These are phyloP conservation scores for Scaptomyza cyrtandrae DNA, from an alignment of 2,888 invertebrate genomes.

Conservation along the genomic window DNA sequence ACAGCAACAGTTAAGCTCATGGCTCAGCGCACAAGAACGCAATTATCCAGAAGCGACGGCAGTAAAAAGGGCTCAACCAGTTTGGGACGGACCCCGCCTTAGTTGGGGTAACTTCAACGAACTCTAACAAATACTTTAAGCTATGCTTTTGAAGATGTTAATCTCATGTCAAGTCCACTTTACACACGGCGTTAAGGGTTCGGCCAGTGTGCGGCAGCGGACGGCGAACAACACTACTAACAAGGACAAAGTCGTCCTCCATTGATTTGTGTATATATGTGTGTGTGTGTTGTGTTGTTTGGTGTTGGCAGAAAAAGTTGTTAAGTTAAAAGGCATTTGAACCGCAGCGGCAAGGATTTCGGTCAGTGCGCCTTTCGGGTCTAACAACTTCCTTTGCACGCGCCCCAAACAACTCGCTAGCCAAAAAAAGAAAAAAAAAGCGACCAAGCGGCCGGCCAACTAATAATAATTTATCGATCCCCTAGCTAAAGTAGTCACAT, in stretches of 20 bases:
- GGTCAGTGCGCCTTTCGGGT: constrained; percentile 69
- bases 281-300: constrained; percentile 43
- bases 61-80: constrained; percentile 35
- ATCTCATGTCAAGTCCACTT: constrained; percentile 82
- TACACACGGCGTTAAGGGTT: constrained; percentile 79
- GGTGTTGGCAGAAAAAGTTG: constrained; percentile 81
- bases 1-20: constrained; percentile 80
- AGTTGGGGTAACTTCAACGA: constrained; percentile 63
- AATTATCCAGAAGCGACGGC: constrained; percentile 74
- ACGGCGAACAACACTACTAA: constrained; percentile 41
- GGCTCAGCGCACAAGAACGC: constrained; percentile 81
- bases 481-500: constrained; percentile 75
- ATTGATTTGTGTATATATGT: constrained; percentile 67
- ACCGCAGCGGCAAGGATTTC: constrained; percentile 75
- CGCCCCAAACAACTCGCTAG: constrained; percentile 50
- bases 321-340: constrained; percentile 82
- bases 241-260: constrained; percentile 62
- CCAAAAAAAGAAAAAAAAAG: constrained; percentile 1
- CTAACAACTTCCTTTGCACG: constrained; percentile 77
- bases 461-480: constrained; percentile 83
- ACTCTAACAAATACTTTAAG: constrained; percentile 80
- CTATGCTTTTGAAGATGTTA: constrained; percentile 81
- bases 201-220: constrained; percentile 40
- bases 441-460: constrained; percentile 64
- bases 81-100: constrained; percentile 40